A percentile compares a stretch with the other conserved stretches of the same genome.
phyloP scores from a whole-genome alignment of 1,140 invertebrate species.

The Agraylea sexmaculata region DNA sequence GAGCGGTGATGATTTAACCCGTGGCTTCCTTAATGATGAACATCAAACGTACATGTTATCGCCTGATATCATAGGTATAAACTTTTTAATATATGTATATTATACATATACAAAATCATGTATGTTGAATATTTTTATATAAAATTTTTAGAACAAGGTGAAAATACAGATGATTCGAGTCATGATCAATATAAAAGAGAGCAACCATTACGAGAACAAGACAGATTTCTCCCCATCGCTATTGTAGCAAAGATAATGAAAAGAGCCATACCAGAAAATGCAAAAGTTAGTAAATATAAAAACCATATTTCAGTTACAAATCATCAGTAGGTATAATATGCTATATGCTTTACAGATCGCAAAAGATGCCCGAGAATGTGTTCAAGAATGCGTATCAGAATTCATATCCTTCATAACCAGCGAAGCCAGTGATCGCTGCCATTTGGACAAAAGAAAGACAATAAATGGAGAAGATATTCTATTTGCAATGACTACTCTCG shows the following conservation, averaged over 20 bases:
- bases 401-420: slow-evolving; percentile 99
- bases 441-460: slow-evolving; percentile 97
- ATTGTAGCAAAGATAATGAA: slow-evolving; percentile 99
- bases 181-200: slow-evolving; percentile 43
- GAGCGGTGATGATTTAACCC: slow-evolving; percentile 37
- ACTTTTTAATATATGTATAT: slow-evolving; percentile 3
- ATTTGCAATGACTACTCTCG: slow-evolving; percentile 91
- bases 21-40: slow-evolving; percentile 28
- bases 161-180: slow-evolving; percentile 65
- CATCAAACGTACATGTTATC: slow-evolving; percentile 32
- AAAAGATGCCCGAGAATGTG: slow-evolving; percentile 98
- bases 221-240: slow-evolving; percentile 93
- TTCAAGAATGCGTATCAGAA: slow-evolving; percentile 99
- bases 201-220: slow-evolving; percentile 70
- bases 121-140: slow-evolving; percentile 9
- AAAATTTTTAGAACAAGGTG: slow-evolving; percentile 32
- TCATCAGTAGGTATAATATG: neutral
- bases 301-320: slow-evolving; percentile 14
- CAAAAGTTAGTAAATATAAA: slow-evolving; percentile 57
- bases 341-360: slow-evolving; percentile 63
- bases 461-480: slow-evolving; percentile 98
- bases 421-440: slow-evolving; percentile 92
- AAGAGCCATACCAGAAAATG: slow-evolving; percentile 86
- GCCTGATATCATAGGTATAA: slow-evolving; percentile 26
- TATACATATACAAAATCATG: slow-evolving; percentile 2